Conservation (phyloP, 2,888 invertebrate species). For the Tachystola acroxantha region DNA sequence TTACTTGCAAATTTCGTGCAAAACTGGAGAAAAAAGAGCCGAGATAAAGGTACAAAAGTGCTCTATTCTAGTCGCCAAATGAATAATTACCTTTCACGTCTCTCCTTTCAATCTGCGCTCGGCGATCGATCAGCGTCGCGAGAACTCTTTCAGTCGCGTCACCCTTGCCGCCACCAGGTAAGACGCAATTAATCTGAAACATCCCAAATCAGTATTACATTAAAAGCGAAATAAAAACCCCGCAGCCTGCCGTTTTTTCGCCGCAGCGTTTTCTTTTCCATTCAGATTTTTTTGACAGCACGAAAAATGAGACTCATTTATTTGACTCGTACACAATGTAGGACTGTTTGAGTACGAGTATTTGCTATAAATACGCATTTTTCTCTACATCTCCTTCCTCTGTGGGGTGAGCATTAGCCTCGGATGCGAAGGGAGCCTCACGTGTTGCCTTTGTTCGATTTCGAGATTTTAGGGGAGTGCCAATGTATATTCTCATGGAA, state of each 20-base stretch:
- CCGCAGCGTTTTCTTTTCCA: conserved; percentile 73
- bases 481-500: conserved; percentile 69
- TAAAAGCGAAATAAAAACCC: conserved; percentile 73
- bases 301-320: conserved; percentile 79
- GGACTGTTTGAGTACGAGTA: conserved; percentile 79
- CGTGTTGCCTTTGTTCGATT: conserved; percentile 74
- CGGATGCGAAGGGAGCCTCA: conserved; percentile 66
- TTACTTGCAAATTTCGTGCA: conserved; percentile 77
- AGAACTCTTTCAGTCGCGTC: conserved; percentile 74
- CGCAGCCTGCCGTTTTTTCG: conserved; percentile 69
- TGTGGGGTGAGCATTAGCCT: conserved; percentile 73
- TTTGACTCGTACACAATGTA: conserved; percentile 79
- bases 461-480: conserved; percentile 74
- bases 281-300: conserved; percentile 79
- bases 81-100: conserved; percentile 77
- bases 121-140: conserved; percentile 73
- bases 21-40: conserved; percentile 66
- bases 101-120: conserved; percentile 74
- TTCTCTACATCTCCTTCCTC: conserved; percentile 75
- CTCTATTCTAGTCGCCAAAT: conserved; percentile 77
- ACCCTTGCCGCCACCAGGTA: conserved; percentile 74
- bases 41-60: conserved; percentile 77
- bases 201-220: conserved; percentile 78
- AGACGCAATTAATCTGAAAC: conserved; percentile 76
- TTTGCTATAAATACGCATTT: conserved; percentile 79